Evolutionary conservation across 2,888 invertebrate species (phyloP), one percentile per base, ranked within the genome.

Genomic region (Drosophila cyrtoloma): DNA sequence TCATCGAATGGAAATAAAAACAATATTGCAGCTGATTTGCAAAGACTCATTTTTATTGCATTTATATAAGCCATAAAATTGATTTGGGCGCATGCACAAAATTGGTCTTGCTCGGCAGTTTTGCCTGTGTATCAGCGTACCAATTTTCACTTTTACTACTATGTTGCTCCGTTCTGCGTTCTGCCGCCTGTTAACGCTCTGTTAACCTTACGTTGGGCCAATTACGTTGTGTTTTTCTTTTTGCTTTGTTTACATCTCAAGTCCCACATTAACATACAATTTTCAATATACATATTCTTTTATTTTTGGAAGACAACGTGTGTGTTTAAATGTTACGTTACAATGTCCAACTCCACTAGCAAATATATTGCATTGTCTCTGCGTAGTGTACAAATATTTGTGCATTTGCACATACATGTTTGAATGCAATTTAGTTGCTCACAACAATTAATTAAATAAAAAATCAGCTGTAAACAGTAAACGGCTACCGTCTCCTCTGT

Each of bases 181-280:
- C 50, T 55, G 37, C 26, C 35, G 51, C 42, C 55, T 57, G 74
- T 64, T 71, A 64, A 39, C 44, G 51, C 47, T 72, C 28, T 63
- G 71, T 55, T 63, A 47, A 32, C 14, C 22, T 64, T 58, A 64
- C 64, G 78, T 62, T 26, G 19, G 5, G 35, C 33, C 26, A 26
- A 47, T 47, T 26, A 26, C 39, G 37, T 56, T 73, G 42, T 61
- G 75, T 57, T 67, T 33, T 61, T 33, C 55, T 52, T 50, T 47
- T 65, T 66, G 39, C 63, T 78, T 77, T 77, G 75, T 77, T 77
- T 77, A 77, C 64, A 77, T 76, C 57, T 64, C 37, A 60, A 75
- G 63, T 35, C 57, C 28, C 57, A 58, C 63, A 76, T 81, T 67
- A 67, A 55, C 57, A 77, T 56, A 64, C 47, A 67, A 71, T 62